phyloP scores from a whole-genome alignment of 2,888 invertebrate species.

The Meghimatium bilineatum region DNA sequence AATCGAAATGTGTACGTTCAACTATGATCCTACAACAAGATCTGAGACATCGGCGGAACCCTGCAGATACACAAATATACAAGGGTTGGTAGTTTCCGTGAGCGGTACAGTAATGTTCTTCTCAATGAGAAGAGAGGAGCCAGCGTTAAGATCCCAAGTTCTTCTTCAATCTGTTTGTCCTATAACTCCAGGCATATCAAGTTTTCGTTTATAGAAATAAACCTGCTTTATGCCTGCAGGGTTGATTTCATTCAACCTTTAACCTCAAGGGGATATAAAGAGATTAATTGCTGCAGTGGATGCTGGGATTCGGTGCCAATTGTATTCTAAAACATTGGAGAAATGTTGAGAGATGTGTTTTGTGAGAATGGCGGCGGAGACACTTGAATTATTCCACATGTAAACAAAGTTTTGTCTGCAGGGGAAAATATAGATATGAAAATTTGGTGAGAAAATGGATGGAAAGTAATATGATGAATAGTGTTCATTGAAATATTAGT shows the following conservation, averaged over 20 bases:
- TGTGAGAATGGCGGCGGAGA: not conserved
- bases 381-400: not conserved
- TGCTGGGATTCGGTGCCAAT: conserved; percentile 16
- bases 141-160: conserved; percentile 23
- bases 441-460: no score
- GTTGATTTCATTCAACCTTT: conserved; percentile 26
- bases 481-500: no score
- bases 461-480: not conserved
- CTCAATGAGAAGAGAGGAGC: not conserved
- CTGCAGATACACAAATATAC: conserved; percentile 26
- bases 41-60: conserved; percentile 24
- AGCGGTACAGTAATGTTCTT: not conserved
- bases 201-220: conserved; percentile 23
- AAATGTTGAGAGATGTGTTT: not conserved
- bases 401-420: not conserved
- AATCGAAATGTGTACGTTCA: conserved; percentile 28
- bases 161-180: conserved; percentile 10
- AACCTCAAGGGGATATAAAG: conserved; percentile 12
- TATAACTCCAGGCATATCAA: conserved; percentile 23
- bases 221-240: conserved; percentile 9
- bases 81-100: not conserved
- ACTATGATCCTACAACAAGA: conserved; percentile 22
- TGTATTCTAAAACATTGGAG: conserved; percentile 23
- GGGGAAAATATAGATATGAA: not conserved
- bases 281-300: conserved; percentile 19